phyloP scores from a whole-genome alignment of 1,140 invertebrate genomes.

The Drosophila trapezifrons region DNA sequence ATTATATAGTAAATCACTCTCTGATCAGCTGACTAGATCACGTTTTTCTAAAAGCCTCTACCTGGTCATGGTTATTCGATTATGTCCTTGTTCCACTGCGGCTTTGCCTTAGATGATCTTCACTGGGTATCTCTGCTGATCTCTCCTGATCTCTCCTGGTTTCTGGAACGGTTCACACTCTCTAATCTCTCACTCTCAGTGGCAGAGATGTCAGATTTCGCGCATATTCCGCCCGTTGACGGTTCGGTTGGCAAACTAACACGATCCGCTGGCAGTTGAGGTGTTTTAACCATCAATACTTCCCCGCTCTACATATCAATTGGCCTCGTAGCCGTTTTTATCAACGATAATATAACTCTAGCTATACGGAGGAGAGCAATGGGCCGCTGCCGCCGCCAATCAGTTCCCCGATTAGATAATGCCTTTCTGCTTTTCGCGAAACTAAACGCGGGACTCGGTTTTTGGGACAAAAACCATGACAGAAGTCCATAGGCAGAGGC shows the following conservation, averaged over 20 bases:
- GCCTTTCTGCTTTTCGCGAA: constrained; percentile 42
- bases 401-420: constrained; percentile 54
- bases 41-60: constrained; percentile 4
- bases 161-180: constrained; percentile 6
- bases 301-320: constrained; percentile 48
- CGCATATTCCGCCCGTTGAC: constrained; percentile 66
- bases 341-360: constrained; percentile 52
- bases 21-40: not conserved
- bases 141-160: not conserved
- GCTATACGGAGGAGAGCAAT: constrained; percentile 30
- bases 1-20: not conserved
- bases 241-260: constrained; percentile 69
- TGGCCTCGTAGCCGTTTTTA: constrained; percentile 45
- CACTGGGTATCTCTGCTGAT: constrained; percentile 19
- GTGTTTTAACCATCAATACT: constrained; percentile 78
- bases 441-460: constrained; percentile 22
- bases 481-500: constrained; percentile 3
- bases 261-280: constrained; percentile 58
- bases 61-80: constrained; percentile 39
- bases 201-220: constrained; percentile 32
- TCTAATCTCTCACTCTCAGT: constrained; percentile 13
- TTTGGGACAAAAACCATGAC: constrained; percentile 22
- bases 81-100: constrained; percentile 20
- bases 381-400: constrained; percentile 27
- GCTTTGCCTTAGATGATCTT: constrained; percentile 4